Evolutionary conservation across 2,888 invertebrate genomes (phyloP), one percentile per base, ranked within the genome.

Genomic region (Ryuthela nishihirai): DNA sequence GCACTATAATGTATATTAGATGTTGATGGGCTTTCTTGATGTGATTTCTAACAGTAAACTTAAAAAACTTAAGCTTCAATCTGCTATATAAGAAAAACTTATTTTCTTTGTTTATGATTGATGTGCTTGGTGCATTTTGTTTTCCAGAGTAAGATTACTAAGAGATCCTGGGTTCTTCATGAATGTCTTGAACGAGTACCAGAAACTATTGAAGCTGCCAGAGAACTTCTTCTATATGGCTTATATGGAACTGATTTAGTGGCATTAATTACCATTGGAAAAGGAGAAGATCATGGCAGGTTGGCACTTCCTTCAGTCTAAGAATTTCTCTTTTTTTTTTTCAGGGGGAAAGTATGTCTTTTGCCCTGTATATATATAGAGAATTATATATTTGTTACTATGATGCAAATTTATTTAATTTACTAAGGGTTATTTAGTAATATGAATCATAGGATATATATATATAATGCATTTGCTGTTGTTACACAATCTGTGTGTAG

Each of bases 181-280:
- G 87, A 88, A 74, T 88, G 88, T 70, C 78, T 85, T 65, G 84
- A 85, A 69, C 75, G 87, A 46, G 81, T 88, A 59, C 86, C 88
- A 0, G 84, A 85, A 68, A 82, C 82, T 36, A 75, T 86, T 55
- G 80, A 82, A 63, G 85, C 87, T n/a, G 84, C 85, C 36, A 78
- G 80, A 60, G 83, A 84, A 68, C 75, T 88, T 26, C 75, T 88
- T n/a, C 78, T 83, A 68, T 87, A 85, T 70, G 88, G 88, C 0
- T 75, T 88, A 3, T 72, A 79, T 58, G 81, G 84, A 42, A 85
- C 87, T 12, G 81, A 83, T 67, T 74, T 83, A 39, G 80, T 82
- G 69, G 83, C 83, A 50, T 72, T 85, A 15, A 41, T 81, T 38
- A 79, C 80, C 72, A 72, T 76, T 55, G 73, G 72, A 23, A 70